phyloP scores from a whole-genome alignment of 2,888 invertebrate genomes.

The Mimumesa dahlbomi region DNA sequence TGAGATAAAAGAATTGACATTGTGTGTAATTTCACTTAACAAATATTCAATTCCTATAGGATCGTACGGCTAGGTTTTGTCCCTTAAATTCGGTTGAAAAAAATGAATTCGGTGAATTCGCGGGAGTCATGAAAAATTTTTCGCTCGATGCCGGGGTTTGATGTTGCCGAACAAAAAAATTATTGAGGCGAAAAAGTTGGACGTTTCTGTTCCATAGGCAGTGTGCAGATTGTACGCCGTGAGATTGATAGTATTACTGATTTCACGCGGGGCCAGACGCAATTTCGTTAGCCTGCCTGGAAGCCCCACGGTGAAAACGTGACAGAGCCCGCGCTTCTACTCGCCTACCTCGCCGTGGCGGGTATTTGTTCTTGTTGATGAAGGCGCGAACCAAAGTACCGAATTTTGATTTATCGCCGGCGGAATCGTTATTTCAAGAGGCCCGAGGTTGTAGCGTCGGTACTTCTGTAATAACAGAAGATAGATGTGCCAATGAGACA shows the following conservation, averaged over 20 bases:
- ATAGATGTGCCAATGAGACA: constrained; percentile 36
- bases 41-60: too few species aligned
- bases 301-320: constrained; percentile 4
- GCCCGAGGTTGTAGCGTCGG: background rate
- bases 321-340: background rate
- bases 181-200: background rate
- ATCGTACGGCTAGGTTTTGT: too few species aligned
- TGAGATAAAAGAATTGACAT: too few species aligned
- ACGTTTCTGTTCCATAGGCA: too few species aligned
- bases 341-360: background rate
- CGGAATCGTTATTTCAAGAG: background rate
- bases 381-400: background rate
- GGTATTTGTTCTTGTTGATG: constrained; percentile 2
- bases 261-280: constrained; percentile 16
- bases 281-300: constrained; percentile 6
- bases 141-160: background rate
- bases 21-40: too few species aligned
- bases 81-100: too few species aligned
- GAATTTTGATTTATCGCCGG: constrained; percentile 3
- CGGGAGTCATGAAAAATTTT: too few species aligned
- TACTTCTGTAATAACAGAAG: constrained; percentile 10
- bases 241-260: constrained; percentile 29
- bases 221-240: background rate
- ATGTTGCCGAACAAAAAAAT: background rate
- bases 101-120: too few species aligned